Conservation (phyloP, 2,113 vertebrate species). For the Sinocyclocheilus anophthalmus region DNA sequence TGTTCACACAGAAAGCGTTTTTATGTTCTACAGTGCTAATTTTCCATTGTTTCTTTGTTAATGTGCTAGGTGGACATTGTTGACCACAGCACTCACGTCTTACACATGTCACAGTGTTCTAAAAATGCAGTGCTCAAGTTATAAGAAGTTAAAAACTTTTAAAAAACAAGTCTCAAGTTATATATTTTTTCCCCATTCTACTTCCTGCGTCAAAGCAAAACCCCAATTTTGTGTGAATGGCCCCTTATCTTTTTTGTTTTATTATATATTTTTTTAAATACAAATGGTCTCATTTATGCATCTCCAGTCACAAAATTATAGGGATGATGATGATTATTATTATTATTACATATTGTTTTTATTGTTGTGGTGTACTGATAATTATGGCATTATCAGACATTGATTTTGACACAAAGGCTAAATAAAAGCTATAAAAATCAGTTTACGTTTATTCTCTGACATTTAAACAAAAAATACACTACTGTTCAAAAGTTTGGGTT, state of each 20-base stretch:
- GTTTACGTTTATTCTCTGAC: not conserved
- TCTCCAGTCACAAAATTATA: not conserved
- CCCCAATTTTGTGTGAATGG: not conserved
- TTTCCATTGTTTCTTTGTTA: not conserved
- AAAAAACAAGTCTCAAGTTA: not conserved
- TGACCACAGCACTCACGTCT: not conserved
- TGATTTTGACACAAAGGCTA: not conserved
- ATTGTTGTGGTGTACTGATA: not conserved
- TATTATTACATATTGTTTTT: too few relatives aligned
- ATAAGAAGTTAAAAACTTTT: too few relatives aligned
- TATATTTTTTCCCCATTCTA: not conserved
- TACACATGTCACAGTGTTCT: too few relatives aligned
- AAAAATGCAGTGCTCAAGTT: too few relatives aligned
- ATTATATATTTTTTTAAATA: too few relatives aligned
- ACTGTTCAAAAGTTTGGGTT: not conserved
- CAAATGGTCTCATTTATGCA: not conserved
- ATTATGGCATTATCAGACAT: not conserved
- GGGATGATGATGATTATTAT: not conserved
- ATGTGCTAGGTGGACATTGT: not conserved
- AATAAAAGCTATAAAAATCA: not conserved
- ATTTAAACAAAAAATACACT: not conserved
- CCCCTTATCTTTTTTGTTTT: not conserved
- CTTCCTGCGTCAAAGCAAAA: not conserved
- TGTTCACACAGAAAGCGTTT: not conserved
- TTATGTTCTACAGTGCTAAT: not conserved